Evolutionary conservation across 2,113 vertebrate species (phyloP).

Genomic region (Elgaria multicarinata): DNA sequence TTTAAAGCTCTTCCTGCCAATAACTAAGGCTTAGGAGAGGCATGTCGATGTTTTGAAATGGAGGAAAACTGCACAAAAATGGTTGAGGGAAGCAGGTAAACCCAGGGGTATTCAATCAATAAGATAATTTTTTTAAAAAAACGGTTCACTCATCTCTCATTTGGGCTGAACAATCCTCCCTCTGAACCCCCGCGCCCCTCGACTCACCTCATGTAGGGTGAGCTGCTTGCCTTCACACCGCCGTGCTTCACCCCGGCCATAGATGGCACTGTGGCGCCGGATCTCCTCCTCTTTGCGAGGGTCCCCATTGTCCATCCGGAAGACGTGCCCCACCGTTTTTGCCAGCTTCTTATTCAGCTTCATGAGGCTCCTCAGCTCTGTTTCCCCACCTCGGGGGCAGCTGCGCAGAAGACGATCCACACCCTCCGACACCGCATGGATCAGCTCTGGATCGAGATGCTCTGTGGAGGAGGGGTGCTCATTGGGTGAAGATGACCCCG

Average conservation of each 20-base stretch:
- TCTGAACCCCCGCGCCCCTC: accelerated
- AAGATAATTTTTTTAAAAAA: not conserved
- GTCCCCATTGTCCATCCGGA: constrained; percentile 88
- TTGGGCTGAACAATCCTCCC: not conserved
- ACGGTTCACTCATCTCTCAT: not conserved
- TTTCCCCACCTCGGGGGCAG: constrained; percentile 85
- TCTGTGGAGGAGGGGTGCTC: constrained; percentile 51
- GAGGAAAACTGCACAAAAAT: no score
- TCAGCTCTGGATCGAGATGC: constrained; percentile 87
- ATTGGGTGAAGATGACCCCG: constrained; percentile 79
- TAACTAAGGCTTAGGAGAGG: no score
- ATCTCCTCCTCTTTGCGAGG: constrained; percentile 93
- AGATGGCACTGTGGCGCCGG: constrained; percentile 94
- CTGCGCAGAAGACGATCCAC: constrained; percentile 90
- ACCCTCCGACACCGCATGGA: constrained; percentile 85
- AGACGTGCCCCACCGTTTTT: constrained; percentile 93
- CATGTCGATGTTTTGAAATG: no score
- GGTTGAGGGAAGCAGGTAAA: no score
- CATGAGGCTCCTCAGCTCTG: constrained; percentile 84
- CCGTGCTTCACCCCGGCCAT: constrained; percentile 93
- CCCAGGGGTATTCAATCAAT: not conserved
- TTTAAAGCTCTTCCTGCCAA: no score
- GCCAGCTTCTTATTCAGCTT: constrained; percentile 96
- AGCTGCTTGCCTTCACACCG: constrained; percentile 94
- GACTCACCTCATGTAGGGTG: constrained; percentile 92